phyloP scores from a whole-genome alignment of 2,888 invertebrate species.

The Branchinecta sandiegonensis region DNA sequence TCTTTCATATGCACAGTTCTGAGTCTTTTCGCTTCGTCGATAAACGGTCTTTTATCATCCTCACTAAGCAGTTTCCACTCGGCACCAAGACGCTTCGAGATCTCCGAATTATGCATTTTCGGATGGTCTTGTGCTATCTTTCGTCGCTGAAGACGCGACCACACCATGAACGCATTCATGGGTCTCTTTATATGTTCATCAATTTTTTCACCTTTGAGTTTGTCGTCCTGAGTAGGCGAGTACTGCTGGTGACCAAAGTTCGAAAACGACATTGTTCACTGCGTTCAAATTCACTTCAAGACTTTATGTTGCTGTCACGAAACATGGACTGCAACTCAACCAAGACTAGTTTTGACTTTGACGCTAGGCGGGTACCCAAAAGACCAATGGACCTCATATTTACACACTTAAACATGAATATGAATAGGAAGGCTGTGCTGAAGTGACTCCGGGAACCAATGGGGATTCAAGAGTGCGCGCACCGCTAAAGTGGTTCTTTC shows the following conservation, averaged over 20 bases:
- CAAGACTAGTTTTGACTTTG: slow-evolving; percentile 2
- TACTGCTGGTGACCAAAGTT: neutral
- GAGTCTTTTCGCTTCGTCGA: slow-evolving; percentile 83
- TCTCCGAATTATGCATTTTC: slow-evolving; percentile 95
- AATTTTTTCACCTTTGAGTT: neutral
- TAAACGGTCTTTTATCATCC: slow-evolving; percentile 76
- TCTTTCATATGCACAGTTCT: slow-evolving; percentile 84
- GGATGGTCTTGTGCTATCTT: slow-evolving; percentile 93
- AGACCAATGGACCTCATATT: slow-evolving; percentile 5
- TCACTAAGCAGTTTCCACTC: slow-evolving; percentile 85
- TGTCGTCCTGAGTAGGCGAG: neutral
- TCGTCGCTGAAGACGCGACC: slow-evolving; percentile 71
- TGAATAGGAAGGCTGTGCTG: neutral
- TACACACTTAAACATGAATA: slow-evolving; percentile 12
- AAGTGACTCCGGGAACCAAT: neutral
- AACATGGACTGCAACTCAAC: neutral
- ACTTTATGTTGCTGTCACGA: neutral
- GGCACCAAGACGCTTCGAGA: slow-evolving; percentile 70
- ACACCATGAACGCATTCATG: slow-evolving; percentile 92
- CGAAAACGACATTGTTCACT: neutral
- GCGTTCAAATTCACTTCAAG: too few species aligned
- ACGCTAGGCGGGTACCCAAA: slow-evolving; percentile 1
- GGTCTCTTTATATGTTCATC: slow-evolving; percentile 78
- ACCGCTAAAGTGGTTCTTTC: slow-evolving; percentile 10
- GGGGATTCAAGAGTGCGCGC: slow-evolving; percentile 1